Evolutionary conservation across 2,888 invertebrate genomes (phyloP), one percentile per base, ranked within the genome.

Genomic region (Drosophila siamana): DNA sequence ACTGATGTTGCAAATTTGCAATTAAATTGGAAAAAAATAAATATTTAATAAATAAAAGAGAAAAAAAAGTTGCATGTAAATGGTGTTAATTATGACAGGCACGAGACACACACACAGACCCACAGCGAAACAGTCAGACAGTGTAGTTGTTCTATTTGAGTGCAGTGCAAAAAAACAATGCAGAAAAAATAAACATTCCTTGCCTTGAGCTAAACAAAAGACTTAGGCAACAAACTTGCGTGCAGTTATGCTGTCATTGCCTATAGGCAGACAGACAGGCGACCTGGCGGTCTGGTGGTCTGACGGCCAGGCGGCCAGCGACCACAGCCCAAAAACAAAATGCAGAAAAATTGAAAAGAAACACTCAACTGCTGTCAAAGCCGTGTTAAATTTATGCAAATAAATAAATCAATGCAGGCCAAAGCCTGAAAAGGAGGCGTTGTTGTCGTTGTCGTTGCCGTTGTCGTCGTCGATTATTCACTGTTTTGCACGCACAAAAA

Each of bases 351-450:
- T 47, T n/a, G 11, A 50, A 40, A n/a, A 38, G 40, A 44, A 60
- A 44, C 69, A 76, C 61, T 69, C 75, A 69, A 44, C 62, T 65
- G 88, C 82, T 75, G 82, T 87, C 86, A 76, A 66, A 88, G 86
- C 67, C 83, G 88, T 83, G 82, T 86, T 86, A 74, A 82, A 83
- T 88, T 83, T 86, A 83, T 83, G 83, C 86, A 83, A 86, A 83
- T 79, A 82, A 87, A 83, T 83, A 88, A 83, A 83, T 83, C 83
- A 83, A 82, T 69, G 50, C 59, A 43, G 60, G 57, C 72, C 54
- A 52, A 57, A 56, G 74, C 62, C 62, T 43, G 63, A 57, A 60
- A 78, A 71, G 74, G 79, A 88, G 82, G 82, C 79, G 82, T 81
- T 76, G 46, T 75, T 71, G 59, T 48, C 46, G 77, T 28, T 74